Percentiles rank a stretch among this genome's conserved stretches.
phyloP scores from a whole-genome alignment of 2,888 invertebrate genomes.

The Drosophila colorata region DNA sequence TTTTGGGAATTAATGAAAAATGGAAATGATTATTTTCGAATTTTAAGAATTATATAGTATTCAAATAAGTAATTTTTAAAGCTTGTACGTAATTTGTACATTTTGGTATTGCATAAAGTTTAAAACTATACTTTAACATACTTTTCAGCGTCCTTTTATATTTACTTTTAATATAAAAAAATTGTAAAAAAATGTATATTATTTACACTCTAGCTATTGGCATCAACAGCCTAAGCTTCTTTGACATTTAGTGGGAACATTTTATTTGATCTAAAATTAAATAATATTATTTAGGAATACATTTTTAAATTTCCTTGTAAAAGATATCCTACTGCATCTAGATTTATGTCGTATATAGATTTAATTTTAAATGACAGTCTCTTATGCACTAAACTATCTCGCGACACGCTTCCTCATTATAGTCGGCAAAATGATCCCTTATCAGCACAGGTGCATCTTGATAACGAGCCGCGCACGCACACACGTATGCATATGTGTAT shows the following conservation, averaged over 20 bases:
- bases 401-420: conserved; percentile 63
- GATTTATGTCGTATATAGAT: not conserved
- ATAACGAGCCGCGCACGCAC: conserved; percentile 53
- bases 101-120: no score
- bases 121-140: conserved; percentile 8
- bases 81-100: no score
- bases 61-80: no score
- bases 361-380: conserved; percentile 20
- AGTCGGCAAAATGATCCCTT: conserved; percentile 38
- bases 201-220: no score
- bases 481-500: conserved; percentile 1
- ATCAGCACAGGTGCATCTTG: conserved; percentile 75
- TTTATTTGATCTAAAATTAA: not conserved
- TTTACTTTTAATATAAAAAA: not conserved
- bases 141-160: not conserved
- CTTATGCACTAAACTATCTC: conserved; percentile 1
- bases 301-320: not conserved
- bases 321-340: not conserved
- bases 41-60: not conserved
- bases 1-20: no score
- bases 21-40: no score
- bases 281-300: not conserved
- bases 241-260: not conserved
- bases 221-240: not conserved
- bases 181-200: no score